phyloP scores from a whole-genome alignment of 1,140 invertebrate species.

The Cryptotermes secundus region DNA sequence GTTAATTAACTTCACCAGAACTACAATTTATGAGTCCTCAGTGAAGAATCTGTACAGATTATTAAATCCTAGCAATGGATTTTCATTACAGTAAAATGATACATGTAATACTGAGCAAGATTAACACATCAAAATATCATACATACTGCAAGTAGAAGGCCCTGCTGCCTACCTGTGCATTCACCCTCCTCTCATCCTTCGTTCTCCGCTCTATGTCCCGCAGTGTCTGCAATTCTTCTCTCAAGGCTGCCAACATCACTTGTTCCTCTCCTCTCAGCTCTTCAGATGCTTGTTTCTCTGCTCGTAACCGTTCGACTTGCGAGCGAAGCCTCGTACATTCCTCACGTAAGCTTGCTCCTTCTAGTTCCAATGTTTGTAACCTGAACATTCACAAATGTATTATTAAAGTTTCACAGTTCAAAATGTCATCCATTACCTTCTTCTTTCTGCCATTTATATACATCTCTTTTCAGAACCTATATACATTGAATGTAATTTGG shows the following conservation, averaged over 20 bases:
- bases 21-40: too few relatives aligned
- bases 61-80: too few relatives aligned
- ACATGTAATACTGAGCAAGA: too few relatives aligned
- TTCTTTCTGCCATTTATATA: too few relatives aligned
- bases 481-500: too few relatives aligned
- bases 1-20: too few relatives aligned
- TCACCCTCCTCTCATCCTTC: constrained; percentile 51
- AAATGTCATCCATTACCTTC: not conserved
- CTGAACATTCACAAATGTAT: constrained; percentile 45
- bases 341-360: constrained; percentile 72
- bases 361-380: constrained; percentile 74
- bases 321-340: constrained; percentile 62
- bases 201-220: constrained; percentile 57
- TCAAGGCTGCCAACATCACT: constrained; percentile 52
- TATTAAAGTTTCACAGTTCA: not conserved
- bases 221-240: constrained; percentile 55
- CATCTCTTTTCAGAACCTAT: too few relatives aligned
- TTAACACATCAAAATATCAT: too few relatives aligned
- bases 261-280: constrained; percentile 60
- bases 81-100: too few relatives aligned
- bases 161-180: constrained; percentile 41
- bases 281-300: constrained; percentile 50
- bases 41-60: too few relatives aligned
- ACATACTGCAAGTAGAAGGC: too few relatives aligned
- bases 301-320: constrained; percentile 57